Conservation (phyloP, 2,113 vertebrate species). For the Corydoras maculifer region DNA sequence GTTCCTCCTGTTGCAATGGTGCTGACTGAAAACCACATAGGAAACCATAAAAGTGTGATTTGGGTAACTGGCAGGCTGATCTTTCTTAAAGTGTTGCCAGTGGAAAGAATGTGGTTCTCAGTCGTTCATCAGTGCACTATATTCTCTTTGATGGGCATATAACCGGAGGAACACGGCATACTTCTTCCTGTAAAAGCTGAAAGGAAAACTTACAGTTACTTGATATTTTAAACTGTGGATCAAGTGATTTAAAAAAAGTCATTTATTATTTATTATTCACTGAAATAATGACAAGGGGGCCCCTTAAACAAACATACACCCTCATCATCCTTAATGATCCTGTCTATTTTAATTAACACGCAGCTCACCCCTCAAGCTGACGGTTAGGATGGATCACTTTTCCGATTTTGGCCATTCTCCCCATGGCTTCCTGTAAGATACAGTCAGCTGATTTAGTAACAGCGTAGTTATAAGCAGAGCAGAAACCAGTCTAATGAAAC, state of each 20-base stretch:
- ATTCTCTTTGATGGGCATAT: constrained; percentile 83
- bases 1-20: no score
- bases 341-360: no score
- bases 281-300: no score
- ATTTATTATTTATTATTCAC: no score
- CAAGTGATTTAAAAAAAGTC: no score
- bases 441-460: background rate
- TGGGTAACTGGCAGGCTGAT: background rate
- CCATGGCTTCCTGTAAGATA: constrained; percentile 82
- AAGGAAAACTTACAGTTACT: constrained; percentile 21
- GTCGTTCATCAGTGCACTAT: constrained; percentile 76
- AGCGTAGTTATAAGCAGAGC: background rate
- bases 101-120: constrained; percentile 5
- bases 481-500: background rate
- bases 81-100: no score
- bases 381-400: constrained; percentile 72
- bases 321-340: no score
- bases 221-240: no score
- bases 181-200: constrained; percentile 89
- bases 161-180: constrained; percentile 82
- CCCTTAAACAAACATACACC: no score
- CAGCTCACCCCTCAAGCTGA: constrained; percentile 70
- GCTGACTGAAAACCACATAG: background rate
- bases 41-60: background rate
- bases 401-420: constrained; percentile 83